phyloP scores from a whole-genome alignment of 1,140 invertebrate species.

The Tyrophagus putrescentiae region DNA sequence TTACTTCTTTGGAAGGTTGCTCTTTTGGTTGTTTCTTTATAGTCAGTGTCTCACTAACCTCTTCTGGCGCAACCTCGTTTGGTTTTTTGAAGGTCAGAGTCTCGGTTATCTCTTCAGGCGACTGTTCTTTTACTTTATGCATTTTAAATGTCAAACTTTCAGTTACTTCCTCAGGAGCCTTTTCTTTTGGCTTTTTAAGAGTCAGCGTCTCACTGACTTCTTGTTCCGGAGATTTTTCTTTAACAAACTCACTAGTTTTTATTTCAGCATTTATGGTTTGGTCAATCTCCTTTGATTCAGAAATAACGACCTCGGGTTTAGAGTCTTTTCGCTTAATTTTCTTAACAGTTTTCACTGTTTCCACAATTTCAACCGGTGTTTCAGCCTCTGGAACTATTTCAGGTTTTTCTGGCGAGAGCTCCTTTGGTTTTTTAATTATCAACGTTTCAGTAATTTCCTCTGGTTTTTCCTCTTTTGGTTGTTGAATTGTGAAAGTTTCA shows the following conservation, averaged over 20 bases:
- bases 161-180: conserved; percentile 22
- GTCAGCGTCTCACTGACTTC: conserved; percentile 21
- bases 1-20: neutral
- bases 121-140: neutral
- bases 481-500: too few relatives aligned
- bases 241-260: conserved; percentile 5
- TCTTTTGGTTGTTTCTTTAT: conserved; percentile 32
- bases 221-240: neutral
- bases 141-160: conserved; percentile 30
- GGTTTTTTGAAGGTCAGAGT: neutral
- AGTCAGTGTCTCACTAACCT: conserved; percentile 41
- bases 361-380: conserved; percentile 14
- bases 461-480: conserved; percentile 8
- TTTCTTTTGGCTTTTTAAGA: neutral
- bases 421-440: too few relatives aligned
- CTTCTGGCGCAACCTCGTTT: conserved; percentile 30
- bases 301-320: conserved; percentile 6
- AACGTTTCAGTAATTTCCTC: too few relatives aligned
- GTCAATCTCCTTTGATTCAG: conserved; percentile 19
- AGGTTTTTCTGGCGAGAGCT: too few relatives aligned
- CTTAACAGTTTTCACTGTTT: conserved; percentile 23
- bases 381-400: conserved; percentile 19
- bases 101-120: neutral
- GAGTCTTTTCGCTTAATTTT: conserved; percentile 22
- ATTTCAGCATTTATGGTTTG: conserved; percentile 20